Conservation (phyloP, 2,113 vertebrate species). For the Heterotis niloticus region DNA sequence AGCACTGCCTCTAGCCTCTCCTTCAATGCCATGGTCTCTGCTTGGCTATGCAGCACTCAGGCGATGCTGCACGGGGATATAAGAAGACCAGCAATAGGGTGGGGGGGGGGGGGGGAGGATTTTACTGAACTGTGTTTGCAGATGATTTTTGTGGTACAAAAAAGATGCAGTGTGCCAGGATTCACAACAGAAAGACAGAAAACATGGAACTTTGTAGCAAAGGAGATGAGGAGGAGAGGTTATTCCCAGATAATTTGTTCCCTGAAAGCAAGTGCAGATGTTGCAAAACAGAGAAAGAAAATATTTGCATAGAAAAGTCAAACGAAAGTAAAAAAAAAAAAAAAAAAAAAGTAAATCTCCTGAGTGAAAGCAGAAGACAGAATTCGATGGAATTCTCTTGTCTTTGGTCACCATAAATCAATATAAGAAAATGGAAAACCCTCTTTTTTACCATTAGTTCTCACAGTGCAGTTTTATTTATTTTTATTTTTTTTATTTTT, state of each 20-base stretch:
- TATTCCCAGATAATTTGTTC: not conserved
- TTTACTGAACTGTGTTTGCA: not conserved
- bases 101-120: slow-evolving; percentile 14
- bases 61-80: slow-evolving; percentile 44
- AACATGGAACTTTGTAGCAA: not conserved
- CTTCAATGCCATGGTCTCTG: slow-evolving; percentile 80
- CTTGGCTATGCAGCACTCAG: slow-evolving; percentile 45
- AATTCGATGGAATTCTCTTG: too few relatives aligned
- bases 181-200: not conserved
- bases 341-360: too few relatives aligned
- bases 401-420: too few relatives aligned
- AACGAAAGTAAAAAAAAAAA: too few relatives aligned
- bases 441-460: too few relatives aligned
- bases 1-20: slow-evolving; percentile 87
- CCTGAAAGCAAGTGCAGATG: not conserved
- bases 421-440: too few relatives aligned
- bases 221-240: not conserved
- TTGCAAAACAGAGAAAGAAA: not conserved
- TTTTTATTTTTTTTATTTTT: too few relatives aligned
- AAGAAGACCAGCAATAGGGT: slow-evolving; percentile 1
- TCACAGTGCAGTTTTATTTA: too few relatives aligned
- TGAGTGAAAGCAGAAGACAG: too few relatives aligned
- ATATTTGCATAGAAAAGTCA: too few relatives aligned
- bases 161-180: too few relatives aligned
- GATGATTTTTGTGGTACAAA: not conserved